Evolutionary conservation across 2,797 vertebrate species (phyloP), one percentile per base, ranked within the genome.

Genomic region (Smutsia temminckii): DNA sequence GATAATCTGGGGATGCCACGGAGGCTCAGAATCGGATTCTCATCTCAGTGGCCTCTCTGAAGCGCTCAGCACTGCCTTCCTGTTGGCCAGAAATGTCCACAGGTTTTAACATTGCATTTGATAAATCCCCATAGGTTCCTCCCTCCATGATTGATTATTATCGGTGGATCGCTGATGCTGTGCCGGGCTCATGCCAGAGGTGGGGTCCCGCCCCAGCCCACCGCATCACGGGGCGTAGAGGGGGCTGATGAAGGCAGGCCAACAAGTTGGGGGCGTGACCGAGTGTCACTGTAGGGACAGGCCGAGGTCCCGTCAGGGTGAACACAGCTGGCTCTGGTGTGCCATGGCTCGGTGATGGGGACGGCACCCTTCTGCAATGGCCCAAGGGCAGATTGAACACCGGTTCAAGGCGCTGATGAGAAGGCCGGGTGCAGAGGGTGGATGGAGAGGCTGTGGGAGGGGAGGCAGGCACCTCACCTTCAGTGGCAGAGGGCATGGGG

Each of bases 221-320:
- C n/a, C 4, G 6, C 29, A n/a, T 4, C 7, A 2, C n/a, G 29
- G 29, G 13, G 29, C 6, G 0, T 13, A 64, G 21, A n/a, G 40
- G 6, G 40, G 42, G 20, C 14, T 0, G 29, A 16, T 5, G n/a
- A 4, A 17, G 79, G 10, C 57, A 21, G 40, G 79, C 32, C 40
- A 37, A 25, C 11, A 8, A 8, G 16, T 3, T 14, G 27, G 20
- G 37, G 21, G 37, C 10, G 78, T 6, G 34, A 16, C 23, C 2
- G n/a, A 66, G 55, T 32, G 78, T 16, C 6, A 1, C 27, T 72
- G 32, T 10, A 16, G n/a, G 34, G 55, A 42, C 20, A 59, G 37
- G 8, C 25, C 14, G 1, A 10, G 16, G 57, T 40, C 2, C 55
- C 14, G 34, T 2, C 14, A 27, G 55, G 53, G 57, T 2, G 2